Conservation (phyloP, 2,113 vertebrate genomes). For the Neotoma lepida region DNA sequence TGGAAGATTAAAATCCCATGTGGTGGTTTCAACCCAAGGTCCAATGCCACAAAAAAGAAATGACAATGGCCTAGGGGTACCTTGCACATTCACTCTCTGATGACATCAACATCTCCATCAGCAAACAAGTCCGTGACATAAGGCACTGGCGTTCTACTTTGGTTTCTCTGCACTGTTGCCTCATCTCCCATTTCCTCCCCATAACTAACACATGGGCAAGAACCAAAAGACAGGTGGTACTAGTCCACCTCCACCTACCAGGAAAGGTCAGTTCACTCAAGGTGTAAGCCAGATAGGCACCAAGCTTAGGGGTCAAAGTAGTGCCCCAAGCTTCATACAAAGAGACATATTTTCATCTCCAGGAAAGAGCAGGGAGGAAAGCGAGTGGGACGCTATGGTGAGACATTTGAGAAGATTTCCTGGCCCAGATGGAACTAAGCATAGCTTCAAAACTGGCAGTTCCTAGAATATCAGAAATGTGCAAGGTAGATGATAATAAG, state of each 20-base stretch:
- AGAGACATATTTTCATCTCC: neutral
- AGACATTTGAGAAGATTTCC: neutral
- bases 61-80: neutral
- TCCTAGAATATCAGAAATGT: constrained; percentile 31
- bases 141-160: neutral
- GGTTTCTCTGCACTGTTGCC: neutral
- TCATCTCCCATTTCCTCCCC: neutral
- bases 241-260: neutral
- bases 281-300: neutral
- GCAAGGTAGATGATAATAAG: neutral
- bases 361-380: neutral
- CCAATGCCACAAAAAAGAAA: neutral
- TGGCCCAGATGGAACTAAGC: neutral
- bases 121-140: neutral
- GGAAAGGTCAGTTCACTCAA: constrained; percentile 5
- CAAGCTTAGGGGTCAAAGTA: neutral
- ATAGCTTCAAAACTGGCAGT: neutral
- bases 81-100: neutral
- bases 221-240: neutral
- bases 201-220: neutral
- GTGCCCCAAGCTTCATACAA: neutral
- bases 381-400: neutral
- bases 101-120: neutral
- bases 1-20: neutral
- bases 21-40: neutral